Evolutionary conservation across 2,797 vertebrate species (phyloP), one percentile per base, ranked within the genome.

Genomic region (Cetoscarus ocellatus): DNA sequence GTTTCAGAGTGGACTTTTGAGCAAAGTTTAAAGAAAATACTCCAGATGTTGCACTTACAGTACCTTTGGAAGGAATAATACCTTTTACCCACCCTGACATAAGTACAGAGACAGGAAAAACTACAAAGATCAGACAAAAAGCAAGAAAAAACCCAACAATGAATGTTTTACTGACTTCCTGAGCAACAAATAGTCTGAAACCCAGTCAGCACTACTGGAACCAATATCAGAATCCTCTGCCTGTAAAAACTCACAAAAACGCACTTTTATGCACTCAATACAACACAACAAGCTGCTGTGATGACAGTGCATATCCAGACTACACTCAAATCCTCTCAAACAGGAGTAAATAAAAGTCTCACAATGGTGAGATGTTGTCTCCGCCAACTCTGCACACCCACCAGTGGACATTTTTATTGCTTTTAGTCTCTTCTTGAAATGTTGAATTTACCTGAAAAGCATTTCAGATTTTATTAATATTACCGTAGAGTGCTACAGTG

Each of bases 361-460:
- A 27, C 45, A 19, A 51, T 19, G 14, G 38, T 74, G 36, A 59
- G 27, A 75, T 2, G 2, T 34, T 38, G 57, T 73, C 66, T 67
- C 42, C 56, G 11, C 27, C 73, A 81, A 64, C 56, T 6, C 9
- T 0, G 1, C 58, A 68, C 47, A 55, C 36, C 63, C 65, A 86
- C 80, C 68, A 61, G 76, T 77, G 49, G 70, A 78, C 18, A 77
- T 66, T 80, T 84, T 58, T 75, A 79, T 67, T 71, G 67, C 75
- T 77, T 64, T 43, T 44, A 61, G 61, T 67, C 55, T 67, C 55
- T 56, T 18, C 34, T 57, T 49, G 39, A 85, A 71, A 59, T 52
- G 48, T 55, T 44, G 52, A 70, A 53, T 34, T 47, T 79, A 61
- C 54, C 45, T 78, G 52, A 75, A 84, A 80, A 86, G 53, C 65